Conservation (phyloP, 2,113 vertebrate genomes). For the Pleuronectes platessa region DNA sequence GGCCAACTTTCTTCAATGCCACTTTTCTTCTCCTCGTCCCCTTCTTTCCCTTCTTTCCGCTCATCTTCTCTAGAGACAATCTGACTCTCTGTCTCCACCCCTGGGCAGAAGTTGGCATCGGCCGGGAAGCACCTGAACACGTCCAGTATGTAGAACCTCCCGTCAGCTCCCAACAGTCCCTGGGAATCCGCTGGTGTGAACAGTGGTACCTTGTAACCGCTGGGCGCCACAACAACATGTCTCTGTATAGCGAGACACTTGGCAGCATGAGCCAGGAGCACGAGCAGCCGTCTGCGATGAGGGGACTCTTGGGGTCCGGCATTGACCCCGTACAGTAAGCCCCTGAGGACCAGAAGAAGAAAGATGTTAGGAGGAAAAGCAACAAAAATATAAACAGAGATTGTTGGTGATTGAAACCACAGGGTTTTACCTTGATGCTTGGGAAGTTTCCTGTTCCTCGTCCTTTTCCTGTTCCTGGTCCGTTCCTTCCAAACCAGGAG, state of each 20-base stretch:
- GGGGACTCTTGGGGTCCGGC: constrained; percentile 79
- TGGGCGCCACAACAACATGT: constrained; percentile 75
- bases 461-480: constrained; percentile 74
- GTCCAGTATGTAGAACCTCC: constrained; percentile 85
- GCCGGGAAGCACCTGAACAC: constrained; percentile 83
- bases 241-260: constrained; percentile 81
- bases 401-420: not conserved
- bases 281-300: constrained; percentile 75
- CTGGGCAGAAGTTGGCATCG: constrained; percentile 82
- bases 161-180: constrained; percentile 85
- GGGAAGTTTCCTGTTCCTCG: constrained; percentile 46
- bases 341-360: constrained; percentile 53
- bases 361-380: constrained; percentile 4
- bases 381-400: not conserved
- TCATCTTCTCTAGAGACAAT: constrained; percentile 30
- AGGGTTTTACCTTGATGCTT: constrained; percentile 57
- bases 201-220: constrained; percentile 73
- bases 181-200: constrained; percentile 85
- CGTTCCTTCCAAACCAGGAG: constrained; percentile 81
- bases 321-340: constrained; percentile 82
- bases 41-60: constrained; percentile 32
- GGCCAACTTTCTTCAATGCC: constrained; percentile 63
- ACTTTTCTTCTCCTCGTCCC: constrained; percentile 32
- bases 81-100: constrained; percentile 43
- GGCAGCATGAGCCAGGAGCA: constrained; percentile 78